phyloP scores from a whole-genome alignment of 2,113 vertebrate species.

The Xenopus borealis region DNA sequence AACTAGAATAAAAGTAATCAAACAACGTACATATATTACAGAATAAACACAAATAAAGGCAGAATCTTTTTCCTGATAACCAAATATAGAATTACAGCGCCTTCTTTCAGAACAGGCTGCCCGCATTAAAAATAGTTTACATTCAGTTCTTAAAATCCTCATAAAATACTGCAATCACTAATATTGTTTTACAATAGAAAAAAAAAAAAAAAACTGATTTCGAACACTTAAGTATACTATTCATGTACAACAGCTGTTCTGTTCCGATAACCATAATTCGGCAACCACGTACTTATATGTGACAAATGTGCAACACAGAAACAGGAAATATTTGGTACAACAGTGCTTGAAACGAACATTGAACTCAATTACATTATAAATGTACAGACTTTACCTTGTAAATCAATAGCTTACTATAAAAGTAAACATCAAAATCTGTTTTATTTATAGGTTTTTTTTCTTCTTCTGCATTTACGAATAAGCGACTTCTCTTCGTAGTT shows the following conservation, averaged over 20 bases:
- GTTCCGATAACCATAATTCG: constrained; percentile 79
- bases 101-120: constrained; percentile 66
- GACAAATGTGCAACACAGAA: constrained; percentile 79
- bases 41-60: constrained; percentile 61
- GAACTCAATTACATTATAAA: constrained; percentile 76
- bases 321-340: constrained; percentile 84
- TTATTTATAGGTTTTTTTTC: constrained; percentile 67
- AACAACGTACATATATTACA: constrained; percentile 57
- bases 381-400: constrained; percentile 77
- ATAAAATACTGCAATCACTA: constrained; percentile 83
- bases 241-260: constrained; percentile 73
- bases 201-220: constrained; percentile 61
- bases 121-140: constrained; percentile 73
- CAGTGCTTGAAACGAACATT: constrained; percentile 80
- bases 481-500: constrained; percentile 77
- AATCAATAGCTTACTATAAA: constrained; percentile 80
- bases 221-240: constrained; percentile 77
- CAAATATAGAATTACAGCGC: constrained; percentile 66
- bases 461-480: constrained; percentile 14
- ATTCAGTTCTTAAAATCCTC: constrained; percentile 75
- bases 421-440: constrained; percentile 84
- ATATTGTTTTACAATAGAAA: constrained; percentile 69
- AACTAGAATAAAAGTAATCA: constrained; percentile 68
- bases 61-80: constrained; percentile 63
- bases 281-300: constrained; percentile 72